Conservation (phyloP, 2,797 vertebrate species). For the Geotrypetes seraphini region DNA sequence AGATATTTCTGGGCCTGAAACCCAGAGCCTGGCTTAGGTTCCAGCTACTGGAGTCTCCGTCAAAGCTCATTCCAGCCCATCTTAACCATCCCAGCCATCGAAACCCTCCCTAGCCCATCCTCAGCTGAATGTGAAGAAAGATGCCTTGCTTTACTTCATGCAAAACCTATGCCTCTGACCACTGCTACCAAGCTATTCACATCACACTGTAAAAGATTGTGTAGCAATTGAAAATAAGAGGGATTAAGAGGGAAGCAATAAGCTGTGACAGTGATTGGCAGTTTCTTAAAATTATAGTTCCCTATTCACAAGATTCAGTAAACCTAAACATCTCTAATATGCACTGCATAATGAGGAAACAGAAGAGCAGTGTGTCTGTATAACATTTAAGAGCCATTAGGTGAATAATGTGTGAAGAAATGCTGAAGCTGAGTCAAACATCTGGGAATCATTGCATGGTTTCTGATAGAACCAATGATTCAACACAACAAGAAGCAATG, state of each 20-base stretch:
- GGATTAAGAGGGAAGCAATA: constrained; percentile 3
- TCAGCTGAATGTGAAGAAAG: constrained; percentile 26
- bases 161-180: constrained; percentile 1
- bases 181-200: background rate
- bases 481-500: constrained; percentile 1
- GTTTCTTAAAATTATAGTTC: constrained; percentile 7
- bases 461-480: constrained; percentile 18
- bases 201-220: background rate
- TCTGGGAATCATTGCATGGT: constrained; percentile 3
- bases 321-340: constrained; percentile 9
- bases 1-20: no score
- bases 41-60: no score
- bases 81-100: no score
- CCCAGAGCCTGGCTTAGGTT: no score
- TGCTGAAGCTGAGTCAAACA: constrained; percentile 5
- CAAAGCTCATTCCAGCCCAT: no score
- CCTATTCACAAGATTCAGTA: constrained; percentile 10
- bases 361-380: background rate
- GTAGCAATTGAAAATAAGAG: background rate
- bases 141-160: constrained; percentile 5
- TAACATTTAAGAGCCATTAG: background rate
- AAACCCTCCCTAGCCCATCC: no score
- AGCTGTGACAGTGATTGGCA: background rate
- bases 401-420: constrained; percentile 5
- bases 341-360: background rate